phyloP scores from a whole-genome alignment of 2,113 vertebrate species.

The Albula goreensis region DNA sequence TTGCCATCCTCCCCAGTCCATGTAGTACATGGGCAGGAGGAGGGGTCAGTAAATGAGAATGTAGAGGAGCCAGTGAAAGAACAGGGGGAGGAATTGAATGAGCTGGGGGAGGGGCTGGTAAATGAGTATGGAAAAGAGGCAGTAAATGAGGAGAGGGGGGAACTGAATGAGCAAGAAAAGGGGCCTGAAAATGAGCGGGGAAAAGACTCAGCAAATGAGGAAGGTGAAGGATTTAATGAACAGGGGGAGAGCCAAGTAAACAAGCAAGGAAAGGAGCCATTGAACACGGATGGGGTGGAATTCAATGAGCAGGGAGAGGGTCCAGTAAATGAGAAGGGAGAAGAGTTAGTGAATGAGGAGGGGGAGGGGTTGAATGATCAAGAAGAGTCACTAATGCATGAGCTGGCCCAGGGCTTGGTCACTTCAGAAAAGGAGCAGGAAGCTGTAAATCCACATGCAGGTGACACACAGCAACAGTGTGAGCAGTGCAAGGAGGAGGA shows the following conservation, averaged over 20 bases:
- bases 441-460: background rate
- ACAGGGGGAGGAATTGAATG: constrained; percentile 29
- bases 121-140: background rate
- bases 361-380: too few relatives aligned
- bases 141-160: background rate
- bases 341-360: too few relatives aligned
- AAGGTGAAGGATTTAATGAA: background rate
- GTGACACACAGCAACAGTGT: background rate
- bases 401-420: background rate
- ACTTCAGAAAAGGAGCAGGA: background rate
- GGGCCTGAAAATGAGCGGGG: background rate
- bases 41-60: background rate
- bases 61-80: constrained; percentile 21
- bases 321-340: too few relatives aligned
- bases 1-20: background rate
- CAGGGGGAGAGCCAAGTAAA: background rate
- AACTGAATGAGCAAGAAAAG: background rate
- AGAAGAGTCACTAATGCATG: too few relatives aligned
- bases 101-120: too few relatives aligned
- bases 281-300: background rate
- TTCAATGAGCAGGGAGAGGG: background rate
- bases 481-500: background rate
- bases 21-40: background rate
- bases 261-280: background rate
- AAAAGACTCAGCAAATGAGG: background rate